Percentiles rank a stretch among this genome's conserved stretches.
Conservation (phyloP, 2,113 vertebrate genomes). For the Calcarius ornatus region DNA sequence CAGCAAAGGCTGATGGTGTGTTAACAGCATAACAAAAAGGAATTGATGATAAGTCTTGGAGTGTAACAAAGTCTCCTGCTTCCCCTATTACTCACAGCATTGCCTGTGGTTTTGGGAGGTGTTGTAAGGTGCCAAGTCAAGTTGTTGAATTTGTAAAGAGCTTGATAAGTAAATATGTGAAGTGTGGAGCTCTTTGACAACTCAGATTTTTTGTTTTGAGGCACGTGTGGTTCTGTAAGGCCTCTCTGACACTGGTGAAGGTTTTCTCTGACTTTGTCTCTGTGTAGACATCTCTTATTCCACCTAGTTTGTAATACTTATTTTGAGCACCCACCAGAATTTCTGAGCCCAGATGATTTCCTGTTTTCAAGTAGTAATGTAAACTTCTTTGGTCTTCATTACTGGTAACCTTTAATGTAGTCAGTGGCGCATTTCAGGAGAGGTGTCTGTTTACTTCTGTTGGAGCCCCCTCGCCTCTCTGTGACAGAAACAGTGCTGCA, state of each 20-base stretch:
- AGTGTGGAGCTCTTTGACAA: neutral
- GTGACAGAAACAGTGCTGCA: neutral
- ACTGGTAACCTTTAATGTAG: neutral
- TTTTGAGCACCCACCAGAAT: neutral
- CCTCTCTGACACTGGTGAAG: neutral
- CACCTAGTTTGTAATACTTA: neutral
- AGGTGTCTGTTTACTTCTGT: accelerated
- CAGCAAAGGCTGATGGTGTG: neutral
- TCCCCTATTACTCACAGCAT: neutral
- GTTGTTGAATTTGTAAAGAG: neutral
- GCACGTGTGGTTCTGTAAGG: neutral
- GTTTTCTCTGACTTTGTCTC: neutral
- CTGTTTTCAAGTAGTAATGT: neutral
- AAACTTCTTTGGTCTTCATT: neutral
- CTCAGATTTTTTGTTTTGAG: neutral
- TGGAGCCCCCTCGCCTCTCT: neutral
- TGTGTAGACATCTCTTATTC: neutral
- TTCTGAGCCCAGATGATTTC: neutral
- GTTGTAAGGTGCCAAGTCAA: neutral
- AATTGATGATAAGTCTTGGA: neutral
- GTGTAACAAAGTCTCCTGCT: neutral
- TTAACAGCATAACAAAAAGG: neutral
- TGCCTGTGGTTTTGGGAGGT: neutral
- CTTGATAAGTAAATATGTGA: neutral
- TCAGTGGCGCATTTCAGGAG: neutral